Base-by-base conservation (phyloP, 2,113 vertebrate genomes). In the Seriola quinqueradiata region DNA sequence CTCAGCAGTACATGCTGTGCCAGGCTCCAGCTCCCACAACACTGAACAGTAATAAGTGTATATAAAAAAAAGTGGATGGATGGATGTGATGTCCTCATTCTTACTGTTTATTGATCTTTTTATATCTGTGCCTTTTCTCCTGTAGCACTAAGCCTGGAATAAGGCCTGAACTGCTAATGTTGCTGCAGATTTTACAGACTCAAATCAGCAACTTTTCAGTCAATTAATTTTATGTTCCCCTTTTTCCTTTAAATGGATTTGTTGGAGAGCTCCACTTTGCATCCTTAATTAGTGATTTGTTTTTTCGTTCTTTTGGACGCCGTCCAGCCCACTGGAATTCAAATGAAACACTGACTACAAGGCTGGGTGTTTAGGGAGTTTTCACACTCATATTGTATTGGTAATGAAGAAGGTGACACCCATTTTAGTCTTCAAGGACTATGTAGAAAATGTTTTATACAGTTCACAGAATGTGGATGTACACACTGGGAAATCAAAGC, bases 271-370 rank as follows among this genome's bases (percentile, higher is more conserved):
- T 75, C 2, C 10, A 28, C 23, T 14, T 17, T 5, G 5, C 19
- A 38, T 48, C 4, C 11, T 23, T 40, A 23, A 32, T 57, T 25
- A 46, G 69, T 59, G 54, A 68, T 23, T 23, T 74, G 75, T 76
- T 57, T 65, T 28, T 19, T 25, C 32, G 14, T 42, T 68, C 14
- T 28, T 12, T 38, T 54, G 67, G 58, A 79, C 25, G 13, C 67
- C 13, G 17, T 55, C 25, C 63, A 70, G 5, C n/a, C 32, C 8
- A 32, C 11, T 77, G 58, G 7, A 79, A 54, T 50, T 76, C 25
- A 79, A 75, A 65, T 69, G 28, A 73, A 72, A 69, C 63, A 32
- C 36, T 42, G 55, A 57, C 21, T n/a, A 16, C 38, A 40, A 3
- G 0, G 61, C 14, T 14, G 21, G n/a, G 1, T 10, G 59, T 12